These are phyloP conservation scores for Platalea minor DNA, from an alignment of 2,797 vertebrate species.

Conservation along the genomic window DNA sequence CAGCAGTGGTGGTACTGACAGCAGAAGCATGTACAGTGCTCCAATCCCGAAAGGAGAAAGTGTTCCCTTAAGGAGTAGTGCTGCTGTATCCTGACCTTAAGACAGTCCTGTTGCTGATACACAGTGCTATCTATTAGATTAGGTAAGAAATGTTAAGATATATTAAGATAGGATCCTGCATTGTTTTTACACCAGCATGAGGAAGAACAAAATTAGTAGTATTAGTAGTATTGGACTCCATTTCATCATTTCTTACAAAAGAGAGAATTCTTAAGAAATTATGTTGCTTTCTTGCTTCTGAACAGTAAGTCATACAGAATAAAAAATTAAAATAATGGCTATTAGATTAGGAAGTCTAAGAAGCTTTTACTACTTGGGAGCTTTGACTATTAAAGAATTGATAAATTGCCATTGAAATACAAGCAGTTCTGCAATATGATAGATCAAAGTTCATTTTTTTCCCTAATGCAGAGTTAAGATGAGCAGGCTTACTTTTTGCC, in stretches of 20 bases:
- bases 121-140: not conserved
- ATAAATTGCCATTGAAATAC: conserved; percentile 46
- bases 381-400: conserved; percentile 51
- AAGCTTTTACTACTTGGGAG: conserved; percentile 29
- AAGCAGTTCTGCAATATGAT: conserved; percentile 34
- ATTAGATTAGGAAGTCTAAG: not conserved
- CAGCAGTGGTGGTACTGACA: not conserved
- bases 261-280: not conserved
- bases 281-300: not conserved
- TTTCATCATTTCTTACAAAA: not conserved
- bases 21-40: not conserved
- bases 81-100: not conserved
- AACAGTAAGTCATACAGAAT: not conserved
- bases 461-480: conserved; percentile 2
- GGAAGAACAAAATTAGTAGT: not conserved
- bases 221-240: not conserved
- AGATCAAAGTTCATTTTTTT: conserved; percentile 60
- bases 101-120: not conserved
- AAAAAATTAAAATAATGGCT: not conserved
- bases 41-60: fast-evolving
- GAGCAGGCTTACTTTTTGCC: conserved; percentile 22
- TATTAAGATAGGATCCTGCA: not conserved
- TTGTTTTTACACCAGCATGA: not conserved
- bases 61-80: not conserved
- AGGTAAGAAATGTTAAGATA: not conserved